A percentile compares a stretch with the other conserved stretches of the same genome.
These are phyloP conservation scores for Odontesthes bonariensis DNA, from an alignment of 2,113 vertebrate species.

Conservation along the genomic window DNA sequence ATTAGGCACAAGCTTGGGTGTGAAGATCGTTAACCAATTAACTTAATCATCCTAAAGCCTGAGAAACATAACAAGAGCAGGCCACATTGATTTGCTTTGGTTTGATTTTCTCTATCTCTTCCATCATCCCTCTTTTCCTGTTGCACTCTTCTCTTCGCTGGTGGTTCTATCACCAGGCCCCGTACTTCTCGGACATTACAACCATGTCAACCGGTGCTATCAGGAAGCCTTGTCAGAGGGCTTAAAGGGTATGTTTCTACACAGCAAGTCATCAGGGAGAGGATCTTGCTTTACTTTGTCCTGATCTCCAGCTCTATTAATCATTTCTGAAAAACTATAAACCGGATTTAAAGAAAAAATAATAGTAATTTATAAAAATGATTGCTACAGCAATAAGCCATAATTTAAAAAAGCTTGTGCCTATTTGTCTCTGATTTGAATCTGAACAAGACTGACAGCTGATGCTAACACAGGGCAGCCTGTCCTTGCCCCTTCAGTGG, in stretches of 20 bases:
- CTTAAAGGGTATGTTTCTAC: conserved; percentile 28
- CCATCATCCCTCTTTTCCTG: conserved; percentile 10
- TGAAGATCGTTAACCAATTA: conserved; percentile 78
- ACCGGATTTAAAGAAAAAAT: neutral
- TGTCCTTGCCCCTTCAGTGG: conserved; percentile 42
- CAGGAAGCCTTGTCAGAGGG: conserved; percentile 27
- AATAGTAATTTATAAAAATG: neutral
- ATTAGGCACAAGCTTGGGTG: conserved; percentile 63
- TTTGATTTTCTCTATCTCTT: conserved; percentile 67
- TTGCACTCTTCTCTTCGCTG: conserved; percentile 21
- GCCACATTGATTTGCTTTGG: conserved; percentile 73
- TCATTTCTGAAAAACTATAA: conserved; percentile 12
- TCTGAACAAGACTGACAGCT: conserved; percentile 20
- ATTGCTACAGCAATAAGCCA: neutral
- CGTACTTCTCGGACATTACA: conserved; percentile 25
- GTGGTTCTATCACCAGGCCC: conserved; percentile 29
- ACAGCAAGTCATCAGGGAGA: conserved; percentile 17
- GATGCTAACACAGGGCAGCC: neutral
- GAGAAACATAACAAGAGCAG: conserved; percentile 60
- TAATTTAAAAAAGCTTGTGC: conserved; percentile 8
- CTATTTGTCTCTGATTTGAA: conserved; percentile 33
- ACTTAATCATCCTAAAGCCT: conserved; percentile 69
- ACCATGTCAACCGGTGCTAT: conserved; percentile 30
- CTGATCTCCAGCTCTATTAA: conserved; percentile 14
- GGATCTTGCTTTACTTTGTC: conserved; percentile 16